Base-by-base conservation (phyloP, 2,888 invertebrate species). In the Pteria penguin region DNA sequence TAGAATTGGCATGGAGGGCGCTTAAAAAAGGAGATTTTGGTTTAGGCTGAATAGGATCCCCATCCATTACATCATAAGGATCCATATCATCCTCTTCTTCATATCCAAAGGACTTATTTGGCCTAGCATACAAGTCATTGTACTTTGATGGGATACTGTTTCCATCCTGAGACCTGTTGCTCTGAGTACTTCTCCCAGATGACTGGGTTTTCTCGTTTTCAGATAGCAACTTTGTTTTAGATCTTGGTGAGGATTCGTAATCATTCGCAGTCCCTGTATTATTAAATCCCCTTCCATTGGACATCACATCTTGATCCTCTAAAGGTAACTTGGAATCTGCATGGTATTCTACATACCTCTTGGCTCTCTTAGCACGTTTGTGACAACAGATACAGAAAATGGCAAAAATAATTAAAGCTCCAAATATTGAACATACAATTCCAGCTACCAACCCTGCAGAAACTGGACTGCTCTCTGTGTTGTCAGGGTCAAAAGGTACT, bases 381-480 rank as follows among this genome's bases (percentile, higher is more conserved):
- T 77, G 70, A 69, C 87, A 88, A 69, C 88, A 88, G 8, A 85
- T 75, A 0, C 81, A 83, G 18, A 86, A 55, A 45, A 86, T 80
- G 18, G 82, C 75, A 1, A 84, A 52, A 8, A 88, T 66, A 26
- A 88, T 72, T 11, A 89, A 75, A 14, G 87, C 60, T 3, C 75
- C 81, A 69, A 88, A 82, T 18, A 88, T 75, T n/a, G 83, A 84
- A 11, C 80, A 85, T 3, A 86, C 85, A 24, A 87, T 81, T 11
- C 89, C 89, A 29, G 84, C 83, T 26, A 89, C 82, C 29, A 87
- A 57, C 0, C 87, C 87, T 11, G 84, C 82, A 32, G 82, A 80
- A 0, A 80, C 76, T 4, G 86, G 84, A 52, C 81, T 85, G 11
- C 85, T 76, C 33, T 86, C 84, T 1, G 69, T 73, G 4, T 72